These are phyloP conservation scores for Epizoanthus scotinus DNA, from an alignment of 92 coral and sea anemone genomes.

Conservation along the genomic window DNA sequence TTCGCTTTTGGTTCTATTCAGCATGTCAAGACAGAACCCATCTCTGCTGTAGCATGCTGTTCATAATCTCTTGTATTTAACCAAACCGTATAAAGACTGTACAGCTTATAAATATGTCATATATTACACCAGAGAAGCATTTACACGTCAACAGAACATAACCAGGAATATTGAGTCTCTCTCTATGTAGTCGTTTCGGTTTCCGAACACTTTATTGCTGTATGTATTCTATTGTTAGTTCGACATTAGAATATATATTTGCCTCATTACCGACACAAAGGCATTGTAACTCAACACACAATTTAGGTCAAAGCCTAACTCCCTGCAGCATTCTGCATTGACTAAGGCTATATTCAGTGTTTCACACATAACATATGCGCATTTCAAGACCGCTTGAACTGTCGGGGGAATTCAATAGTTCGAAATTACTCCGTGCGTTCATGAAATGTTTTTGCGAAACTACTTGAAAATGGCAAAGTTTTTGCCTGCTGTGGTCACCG, in stretches of 20 bases:
- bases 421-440: too few relatives aligned
- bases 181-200: not conserved
- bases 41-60: slow-evolving; percentile 8
- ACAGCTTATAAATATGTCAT: not conserved
- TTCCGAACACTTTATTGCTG: not conserved
- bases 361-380: too few relatives aligned
- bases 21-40: not conserved
- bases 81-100: not conserved
- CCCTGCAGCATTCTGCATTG: too few relatives aligned
- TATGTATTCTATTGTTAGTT: not conserved
- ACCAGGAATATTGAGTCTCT: not conserved
- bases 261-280: slow-evolving; percentile 5
- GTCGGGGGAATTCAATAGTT: too few relatives aligned
- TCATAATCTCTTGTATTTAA: not conserved
- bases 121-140: not conserved
- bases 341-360: too few relatives aligned
- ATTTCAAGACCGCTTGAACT: too few relatives aligned
- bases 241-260: not conserved
- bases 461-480: too few relatives aligned
- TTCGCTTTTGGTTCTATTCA: not conserved
- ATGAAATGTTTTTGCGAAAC: too few relatives aligned
- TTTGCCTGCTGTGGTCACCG: too few relatives aligned
- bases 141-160: not conserved
- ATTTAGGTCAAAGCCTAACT: not conserved
- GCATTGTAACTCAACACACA: not conserved